Base-by-base conservation (phyloP, 2,888 invertebrate species). In the Portevinia maculata region DNA sequence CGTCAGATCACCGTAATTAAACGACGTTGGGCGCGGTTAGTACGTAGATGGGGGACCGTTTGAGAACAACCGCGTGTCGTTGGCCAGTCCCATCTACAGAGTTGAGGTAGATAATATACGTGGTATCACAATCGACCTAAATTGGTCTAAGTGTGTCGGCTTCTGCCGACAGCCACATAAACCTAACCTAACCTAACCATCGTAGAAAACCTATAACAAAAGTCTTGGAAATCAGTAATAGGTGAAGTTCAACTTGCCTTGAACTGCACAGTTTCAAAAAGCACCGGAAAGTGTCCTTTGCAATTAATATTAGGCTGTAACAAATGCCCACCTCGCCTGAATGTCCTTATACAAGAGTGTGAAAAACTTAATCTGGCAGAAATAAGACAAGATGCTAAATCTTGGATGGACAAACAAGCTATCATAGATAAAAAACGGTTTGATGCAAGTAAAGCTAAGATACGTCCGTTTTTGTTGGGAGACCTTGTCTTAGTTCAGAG, bases 181-280 rank as follows among this genome's bases (percentile, higher is more conserved):
- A n/a, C n/a, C n/a, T n/a, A n/a, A n/a, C n/a, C n/a, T n/a, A n/a
- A n/a, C n/a, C n/a, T n/a, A n/a, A n/a, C n/a, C n/a, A n/a, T n/a
- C n/a, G n/a, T n/a, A n/a, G n/a, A n/a, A n/a, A n/a, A n/a, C n/a
- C n/a, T n/a, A n/a, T 11, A 48, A 24, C 48, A n/a, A 48, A 48
- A 24, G 24, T 32, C 53, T 21, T 55, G 53, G 53, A 37, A 34
- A 55, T 55, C 37, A 37, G 53, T 55, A 55, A 55, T 55, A 11
- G 53, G 53, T 55, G 53, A 55, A 55, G 53, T 55, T 55, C 53
- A 55, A 55, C 53, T 55, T 17, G 53, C 34, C 17, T 55, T 55
- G n/a, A n/a, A n/a, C n/a, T n/a, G n/a, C n/a, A n/a, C n/a, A n/a
- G n/a, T n/a, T n/a, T n/a, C n/a, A n/a, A 55, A 55, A 55, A 55